A percentile compares a stretch with the other conserved stretches of the same genome.
phyloP scores from a whole-genome alignment of 1,140 invertebrate genomes.

The Steinernema khuongi region DNA sequence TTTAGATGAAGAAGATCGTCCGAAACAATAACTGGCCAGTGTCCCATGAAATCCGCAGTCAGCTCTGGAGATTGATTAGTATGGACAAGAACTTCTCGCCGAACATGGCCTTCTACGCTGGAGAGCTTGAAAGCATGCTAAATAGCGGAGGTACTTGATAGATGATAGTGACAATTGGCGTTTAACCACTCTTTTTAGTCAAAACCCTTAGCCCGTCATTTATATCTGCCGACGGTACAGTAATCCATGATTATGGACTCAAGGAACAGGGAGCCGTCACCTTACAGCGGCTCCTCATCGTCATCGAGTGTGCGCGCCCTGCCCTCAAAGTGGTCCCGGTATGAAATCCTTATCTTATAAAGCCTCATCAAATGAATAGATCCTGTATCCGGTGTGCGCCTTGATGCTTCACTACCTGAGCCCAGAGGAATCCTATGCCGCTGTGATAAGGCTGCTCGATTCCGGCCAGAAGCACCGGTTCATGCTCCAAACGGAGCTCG shows the following conservation, averaged over 20 bases:
- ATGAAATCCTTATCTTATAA: constrained; percentile 13
- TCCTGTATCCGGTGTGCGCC: constrained; percentile 55
- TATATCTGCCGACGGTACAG: constrained; percentile 49
- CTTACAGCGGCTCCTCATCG: constrained; percentile 51
- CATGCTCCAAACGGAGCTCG: constrained; percentile 47
- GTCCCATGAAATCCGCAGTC: constrained; percentile 51
- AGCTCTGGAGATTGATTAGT: constrained; percentile 50
- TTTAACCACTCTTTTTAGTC: constrained; percentile 37
- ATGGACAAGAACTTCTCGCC: constrained; percentile 51
- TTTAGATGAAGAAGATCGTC: constrained; percentile 55
- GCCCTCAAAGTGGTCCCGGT: constrained; percentile 57
- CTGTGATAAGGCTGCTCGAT: constrained; percentile 43
- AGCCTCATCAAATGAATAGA: constrained; percentile 31
- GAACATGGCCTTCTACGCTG: constrained; percentile 41
- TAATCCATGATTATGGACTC: constrained; percentile 54
- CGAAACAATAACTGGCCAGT: constrained; percentile 55
- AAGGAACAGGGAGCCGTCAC: constrained; percentile 50
- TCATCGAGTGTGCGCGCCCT: constrained; percentile 52
- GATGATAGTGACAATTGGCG: not conserved
- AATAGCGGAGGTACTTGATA: constrained; percentile 43
- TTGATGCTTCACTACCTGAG: constrained; percentile 52
- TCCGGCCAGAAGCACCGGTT: constrained; percentile 38
- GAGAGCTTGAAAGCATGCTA: constrained; percentile 45
- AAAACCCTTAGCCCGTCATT: constrained; percentile 47
- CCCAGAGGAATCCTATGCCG: constrained; percentile 52